Evolutionary conservation across 2,113 vertebrate species (phyloP), one percentile per base, ranked within the genome.

Genomic region (Progne subis): DNA sequence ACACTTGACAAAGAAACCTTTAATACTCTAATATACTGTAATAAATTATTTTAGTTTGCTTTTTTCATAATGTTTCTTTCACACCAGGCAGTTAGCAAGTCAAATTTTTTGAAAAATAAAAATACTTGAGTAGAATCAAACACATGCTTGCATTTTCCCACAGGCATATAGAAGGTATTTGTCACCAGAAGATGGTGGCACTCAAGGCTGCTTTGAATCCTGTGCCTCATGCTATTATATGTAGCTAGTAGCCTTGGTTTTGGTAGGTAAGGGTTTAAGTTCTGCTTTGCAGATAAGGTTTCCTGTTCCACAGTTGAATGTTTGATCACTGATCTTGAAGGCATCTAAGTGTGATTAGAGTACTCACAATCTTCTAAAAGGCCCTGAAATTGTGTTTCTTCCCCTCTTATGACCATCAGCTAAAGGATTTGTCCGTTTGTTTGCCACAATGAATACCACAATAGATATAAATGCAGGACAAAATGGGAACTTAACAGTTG

Each of bases 381-480:
- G 28, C 21, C 55, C 80, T 96, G 68, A 96, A 81, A 83, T 56
- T 78, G 50, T 86, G 92, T 93, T 83, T 95, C 21, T 89, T 79
- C 39, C 92, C 18, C 59, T 82, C 13, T 92, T 94, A 47, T 19
- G 21, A 49, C 65, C 74, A 90, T 90, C 95, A 99, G 99, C 98
- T 88, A 98, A 98, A 97, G 99, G 99, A 88, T 99, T 99, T 97
- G 98, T 99, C 86, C 98, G 94, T 82, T 90, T 99, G 86, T 96
- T 96, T 44, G 96, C 98, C 18, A 81, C 94, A 65, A 97, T 94
- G 67, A 99, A 99, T 95, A 97, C 97, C 44, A 99, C 98, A 6
- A 86, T 99, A 76, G 98, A 98, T 65, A 98, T 99, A n/a, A 99
- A 98, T 10, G 98, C 98, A 24, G 99, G 99, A 6, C 98, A 99